Evolutionary conservation across 2,797 vertebrate species (phyloP).

Genomic region (Diplodus puntazzo): DNA sequence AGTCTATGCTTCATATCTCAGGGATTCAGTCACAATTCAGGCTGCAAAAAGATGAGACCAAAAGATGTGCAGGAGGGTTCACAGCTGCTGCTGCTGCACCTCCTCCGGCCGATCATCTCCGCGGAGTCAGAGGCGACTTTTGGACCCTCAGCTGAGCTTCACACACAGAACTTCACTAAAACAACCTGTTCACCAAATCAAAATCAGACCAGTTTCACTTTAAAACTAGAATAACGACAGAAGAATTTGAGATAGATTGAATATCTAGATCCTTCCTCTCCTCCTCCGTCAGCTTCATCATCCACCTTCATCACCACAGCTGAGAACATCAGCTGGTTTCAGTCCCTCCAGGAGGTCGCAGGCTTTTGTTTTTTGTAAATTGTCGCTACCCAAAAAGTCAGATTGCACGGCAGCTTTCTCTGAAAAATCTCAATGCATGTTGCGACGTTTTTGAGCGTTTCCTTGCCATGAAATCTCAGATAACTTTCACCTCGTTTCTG

Average conservation of each 20-base stretch:
- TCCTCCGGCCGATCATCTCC: background rate
- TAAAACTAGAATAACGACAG: background rate
- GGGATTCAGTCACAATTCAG: constrained; percentile 48
- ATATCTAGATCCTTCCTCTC: background rate
- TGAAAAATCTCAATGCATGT: too few species aligned
- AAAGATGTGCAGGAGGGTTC: background rate
- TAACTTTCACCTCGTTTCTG: too few species aligned
- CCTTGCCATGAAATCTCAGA: too few species aligned
- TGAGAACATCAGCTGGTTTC: background rate
- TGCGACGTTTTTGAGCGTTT: too few species aligned
- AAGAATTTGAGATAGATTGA: background rate
- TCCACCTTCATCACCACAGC: background rate
- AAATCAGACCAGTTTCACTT: background rate
- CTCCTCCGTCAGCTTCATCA: background rate
- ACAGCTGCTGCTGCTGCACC: background rate
- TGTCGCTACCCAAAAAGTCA: too few species aligned
- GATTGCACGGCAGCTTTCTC: too few species aligned
- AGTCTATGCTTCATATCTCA: constrained; percentile 50
- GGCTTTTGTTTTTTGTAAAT: too few species aligned
- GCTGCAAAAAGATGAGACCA: constrained; percentile 9
- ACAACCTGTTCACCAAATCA: too few species aligned
- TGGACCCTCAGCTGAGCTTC: background rate
- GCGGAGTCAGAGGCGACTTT: background rate
- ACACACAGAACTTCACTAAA: background rate
- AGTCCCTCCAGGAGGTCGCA: too few species aligned